These are phyloP conservation scores for Agriotes lineatus DNA, from an alignment of 2,888 invertebrate genomes.

Conservation along the genomic window DNA sequence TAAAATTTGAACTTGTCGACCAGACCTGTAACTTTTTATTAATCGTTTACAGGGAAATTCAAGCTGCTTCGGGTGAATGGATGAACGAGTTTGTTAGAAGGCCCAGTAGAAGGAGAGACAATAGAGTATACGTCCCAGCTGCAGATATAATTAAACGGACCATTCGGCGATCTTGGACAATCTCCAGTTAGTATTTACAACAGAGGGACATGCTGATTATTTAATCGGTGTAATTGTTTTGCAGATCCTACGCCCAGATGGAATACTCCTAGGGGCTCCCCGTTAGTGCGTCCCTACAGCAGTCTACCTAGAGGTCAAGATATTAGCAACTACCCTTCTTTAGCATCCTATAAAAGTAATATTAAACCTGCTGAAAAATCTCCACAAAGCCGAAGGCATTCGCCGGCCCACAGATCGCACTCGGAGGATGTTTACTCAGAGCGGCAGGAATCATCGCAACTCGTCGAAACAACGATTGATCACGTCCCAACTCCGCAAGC, in stretches of 20 bases:
- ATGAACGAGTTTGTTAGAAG: constrained; percentile 73
- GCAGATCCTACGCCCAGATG: constrained; percentile 70
- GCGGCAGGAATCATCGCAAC: constrained; percentile 31
- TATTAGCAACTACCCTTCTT: constrained; percentile 63
- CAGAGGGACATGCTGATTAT: no score
- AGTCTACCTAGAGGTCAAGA: constrained; percentile 72
- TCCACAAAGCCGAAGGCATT: constrained; percentile 40
- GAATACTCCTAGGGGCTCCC: constrained; percentile 68
- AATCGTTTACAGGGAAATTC: constrained; percentile 71
- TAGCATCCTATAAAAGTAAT: constrained; percentile 55
- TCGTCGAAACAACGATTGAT: constrained; percentile 18
- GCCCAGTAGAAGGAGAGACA: constrained; percentile 69
- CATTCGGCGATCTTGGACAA: constrained; percentile 79
- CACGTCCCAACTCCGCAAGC: constrained; percentile 16
- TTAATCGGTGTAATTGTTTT: constrained; percentile 37
- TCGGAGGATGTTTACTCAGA: constrained; percentile 62
- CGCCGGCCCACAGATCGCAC: constrained; percentile 57
- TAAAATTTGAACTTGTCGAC: no score
- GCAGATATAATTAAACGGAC: constrained; percentile 76
- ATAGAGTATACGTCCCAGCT: constrained; percentile 68
- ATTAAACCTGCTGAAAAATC: constrained; percentile 19
- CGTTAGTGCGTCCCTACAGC: constrained; percentile 71
- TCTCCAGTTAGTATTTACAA: constrained; percentile 72
- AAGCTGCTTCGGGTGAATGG: constrained; percentile 78
- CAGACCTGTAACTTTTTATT: neutral